A percentile compares a stretch with the other conserved stretches of the same genome.
Conservation (phyloP, 2,113 vertebrate species). For the Gnathonemus longibarbis region DNA sequence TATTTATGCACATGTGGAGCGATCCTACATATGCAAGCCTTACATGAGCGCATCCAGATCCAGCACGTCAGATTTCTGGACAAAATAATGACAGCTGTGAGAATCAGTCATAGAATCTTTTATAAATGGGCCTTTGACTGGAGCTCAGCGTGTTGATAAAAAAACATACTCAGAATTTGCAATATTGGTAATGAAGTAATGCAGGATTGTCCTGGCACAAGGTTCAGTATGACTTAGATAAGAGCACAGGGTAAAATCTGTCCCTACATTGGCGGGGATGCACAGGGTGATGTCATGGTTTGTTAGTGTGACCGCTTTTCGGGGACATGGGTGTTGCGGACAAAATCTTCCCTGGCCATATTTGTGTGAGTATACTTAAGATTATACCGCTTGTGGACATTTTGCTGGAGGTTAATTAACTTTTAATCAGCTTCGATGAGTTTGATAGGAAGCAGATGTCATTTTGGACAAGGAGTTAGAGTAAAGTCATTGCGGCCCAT, state of each 20-base stretch:
- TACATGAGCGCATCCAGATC: conserved; percentile 4
- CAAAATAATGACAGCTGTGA: conserved; percentile 48
- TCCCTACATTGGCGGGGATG: not conserved
- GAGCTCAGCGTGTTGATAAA: conserved; percentile 51
- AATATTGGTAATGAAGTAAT: conserved; percentile 63
- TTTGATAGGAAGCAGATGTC: conserved; percentile 4
- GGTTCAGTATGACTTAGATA: conserved; percentile 71
- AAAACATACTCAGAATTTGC: conserved; percentile 44
- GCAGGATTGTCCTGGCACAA: conserved; percentile 67
- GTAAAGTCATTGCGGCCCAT: not conserved
- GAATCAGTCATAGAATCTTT: conserved; percentile 61
- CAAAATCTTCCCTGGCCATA: not conserved
- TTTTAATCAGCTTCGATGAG: not conserved
- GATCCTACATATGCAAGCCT: not conserved
- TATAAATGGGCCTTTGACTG: conserved; percentile 75
- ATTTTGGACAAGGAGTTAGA: not conserved
- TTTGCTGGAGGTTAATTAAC: not conserved
- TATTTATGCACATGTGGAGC: not conserved
- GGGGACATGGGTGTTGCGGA: not conserved
- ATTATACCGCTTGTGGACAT: not conserved
- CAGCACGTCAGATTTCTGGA: conserved; percentile 39
- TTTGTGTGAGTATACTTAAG: not conserved
- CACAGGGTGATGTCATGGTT: not conserved
- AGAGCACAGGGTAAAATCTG: conserved; percentile 30
- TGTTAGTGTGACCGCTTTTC: not conserved